Percentiles rank a stretch among this genome's conserved stretches.
Conservation (phyloP, 2,113 vertebrate genomes). For the Podarcis muralis region DNA sequence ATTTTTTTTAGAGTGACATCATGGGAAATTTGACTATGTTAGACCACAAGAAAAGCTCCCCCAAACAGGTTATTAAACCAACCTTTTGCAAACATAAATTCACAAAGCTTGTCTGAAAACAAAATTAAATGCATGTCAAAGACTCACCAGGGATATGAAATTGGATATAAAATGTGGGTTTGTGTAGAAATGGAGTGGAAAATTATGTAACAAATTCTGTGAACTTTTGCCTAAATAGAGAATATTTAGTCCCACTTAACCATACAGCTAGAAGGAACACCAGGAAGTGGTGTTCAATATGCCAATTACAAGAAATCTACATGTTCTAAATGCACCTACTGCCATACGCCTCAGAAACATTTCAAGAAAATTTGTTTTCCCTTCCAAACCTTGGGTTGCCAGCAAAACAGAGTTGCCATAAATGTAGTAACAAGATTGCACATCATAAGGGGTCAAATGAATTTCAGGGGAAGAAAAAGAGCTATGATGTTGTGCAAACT, state of each 20-base stretch:
- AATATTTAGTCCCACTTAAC: neutral
- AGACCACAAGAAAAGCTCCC: conserved; percentile 50
- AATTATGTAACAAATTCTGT: fast-evolving
- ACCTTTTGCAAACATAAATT: conserved; percentile 59
- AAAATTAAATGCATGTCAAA: conserved; percentile 57
- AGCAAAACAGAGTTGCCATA: neutral
- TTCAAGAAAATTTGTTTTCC: neutral
- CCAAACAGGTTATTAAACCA: conserved; percentile 52
- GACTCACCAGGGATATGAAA: conserved; percentile 36
- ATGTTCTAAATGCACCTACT: neutral
- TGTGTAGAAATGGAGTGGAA: neutral
- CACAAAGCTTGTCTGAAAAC: conserved; percentile 44
- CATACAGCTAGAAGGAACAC: conserved; percentile 20
- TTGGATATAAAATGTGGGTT: conserved; percentile 28
- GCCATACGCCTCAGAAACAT: neutral
- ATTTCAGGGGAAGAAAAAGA: neutral
- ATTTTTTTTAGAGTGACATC: conserved; percentile 22
- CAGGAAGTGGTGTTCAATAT: conserved; percentile 24
- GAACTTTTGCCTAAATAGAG: conserved; percentile 15
- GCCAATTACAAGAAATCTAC: too few species aligned
- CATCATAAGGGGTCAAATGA: neutral
- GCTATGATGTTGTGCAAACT: too few species aligned
- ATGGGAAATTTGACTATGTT: conserved; percentile 41
- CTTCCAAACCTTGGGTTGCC: neutral
- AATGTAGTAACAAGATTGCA: neutral